These are phyloP conservation scores for Drosophila serrata DNA, from an alignment of 1,140 invertebrate species.

Conservation along the genomic window DNA sequence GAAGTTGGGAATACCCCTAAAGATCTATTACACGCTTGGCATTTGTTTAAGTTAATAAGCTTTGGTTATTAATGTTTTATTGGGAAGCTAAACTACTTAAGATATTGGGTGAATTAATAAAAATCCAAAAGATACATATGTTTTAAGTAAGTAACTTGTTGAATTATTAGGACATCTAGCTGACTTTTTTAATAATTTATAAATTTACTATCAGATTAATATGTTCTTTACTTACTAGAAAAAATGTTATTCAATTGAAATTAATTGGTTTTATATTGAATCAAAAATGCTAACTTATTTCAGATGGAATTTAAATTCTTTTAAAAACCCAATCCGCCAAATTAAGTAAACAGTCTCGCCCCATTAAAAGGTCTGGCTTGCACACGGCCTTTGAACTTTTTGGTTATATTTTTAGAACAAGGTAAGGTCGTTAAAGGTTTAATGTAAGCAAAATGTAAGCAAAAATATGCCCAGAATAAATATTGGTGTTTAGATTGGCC, in stretches of 20 bases:
- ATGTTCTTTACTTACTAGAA: not conserved
- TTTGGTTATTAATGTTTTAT: not conserved
- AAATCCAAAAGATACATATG: not conserved
- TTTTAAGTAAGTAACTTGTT: not conserved
- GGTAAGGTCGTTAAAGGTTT: constrained; percentile 4
- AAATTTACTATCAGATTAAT: not conserved
- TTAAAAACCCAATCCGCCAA: not conserved
- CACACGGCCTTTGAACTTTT: constrained; percentile 7
- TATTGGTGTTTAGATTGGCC: not conserved
- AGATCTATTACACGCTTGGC: not conserved
- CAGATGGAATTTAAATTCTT: not conserved
- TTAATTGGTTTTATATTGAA: no score
- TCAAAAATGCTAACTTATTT: not conserved
- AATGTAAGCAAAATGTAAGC: not conserved
- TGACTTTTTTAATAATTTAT: not conserved
- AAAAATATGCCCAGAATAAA: not conserved
- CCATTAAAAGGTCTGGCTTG: not conserved
- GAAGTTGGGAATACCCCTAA: not conserved
- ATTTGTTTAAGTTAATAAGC: not conserved
- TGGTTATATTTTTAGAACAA: constrained; percentile 9
- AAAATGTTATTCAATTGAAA: not conserved
- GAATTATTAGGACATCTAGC: no score
- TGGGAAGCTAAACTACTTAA: not conserved
- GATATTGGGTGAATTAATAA: not conserved
- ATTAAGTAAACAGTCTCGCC: not conserved